Conservation (phyloP, 2,113 vertebrate genomes). For the Sterrhoptilus dennistouni region DNA sequence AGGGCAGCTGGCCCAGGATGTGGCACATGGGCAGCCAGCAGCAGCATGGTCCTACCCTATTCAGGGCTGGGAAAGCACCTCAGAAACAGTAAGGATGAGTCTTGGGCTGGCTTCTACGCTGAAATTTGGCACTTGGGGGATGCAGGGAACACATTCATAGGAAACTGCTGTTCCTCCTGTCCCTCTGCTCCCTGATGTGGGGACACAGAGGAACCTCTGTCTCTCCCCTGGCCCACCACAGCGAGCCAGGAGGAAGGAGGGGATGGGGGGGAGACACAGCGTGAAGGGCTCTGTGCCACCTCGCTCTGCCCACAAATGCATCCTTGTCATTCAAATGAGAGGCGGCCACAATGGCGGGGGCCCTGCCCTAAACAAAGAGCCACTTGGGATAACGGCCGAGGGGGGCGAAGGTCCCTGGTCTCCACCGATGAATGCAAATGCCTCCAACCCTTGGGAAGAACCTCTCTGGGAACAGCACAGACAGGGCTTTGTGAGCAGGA, state of each 20-base stretch:
- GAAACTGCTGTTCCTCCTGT: background rate
- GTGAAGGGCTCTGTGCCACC: background rate
- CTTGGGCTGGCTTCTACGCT: background rate
- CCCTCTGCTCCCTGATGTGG: background rate
- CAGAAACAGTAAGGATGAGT: background rate
- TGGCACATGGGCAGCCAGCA: background rate
- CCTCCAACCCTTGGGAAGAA: background rate
- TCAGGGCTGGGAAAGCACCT: background rate
- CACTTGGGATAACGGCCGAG: background rate
- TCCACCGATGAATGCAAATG: constrained; percentile 46
- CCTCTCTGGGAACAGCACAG: constrained; percentile 2
- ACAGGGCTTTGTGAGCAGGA: constrained; percentile 6
- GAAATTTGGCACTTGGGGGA: background rate
- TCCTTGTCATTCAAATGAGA: constrained; percentile 47
- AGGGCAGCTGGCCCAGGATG: background rate
- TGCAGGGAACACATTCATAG: background rate
- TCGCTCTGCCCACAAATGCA: background rate
- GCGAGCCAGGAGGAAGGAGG: background rate
- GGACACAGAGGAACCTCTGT: constrained; percentile 23
- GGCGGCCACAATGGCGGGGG: background rate
- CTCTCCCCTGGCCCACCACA: background rate
- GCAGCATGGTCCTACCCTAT: background rate
- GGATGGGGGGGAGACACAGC: background rate
- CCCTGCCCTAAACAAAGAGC: constrained; percentile 16
- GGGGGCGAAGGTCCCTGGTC: background rate